Evolutionary conservation across 2,888 invertebrate genomes (phyloP).

Genomic region (Amiota minor): DNA sequence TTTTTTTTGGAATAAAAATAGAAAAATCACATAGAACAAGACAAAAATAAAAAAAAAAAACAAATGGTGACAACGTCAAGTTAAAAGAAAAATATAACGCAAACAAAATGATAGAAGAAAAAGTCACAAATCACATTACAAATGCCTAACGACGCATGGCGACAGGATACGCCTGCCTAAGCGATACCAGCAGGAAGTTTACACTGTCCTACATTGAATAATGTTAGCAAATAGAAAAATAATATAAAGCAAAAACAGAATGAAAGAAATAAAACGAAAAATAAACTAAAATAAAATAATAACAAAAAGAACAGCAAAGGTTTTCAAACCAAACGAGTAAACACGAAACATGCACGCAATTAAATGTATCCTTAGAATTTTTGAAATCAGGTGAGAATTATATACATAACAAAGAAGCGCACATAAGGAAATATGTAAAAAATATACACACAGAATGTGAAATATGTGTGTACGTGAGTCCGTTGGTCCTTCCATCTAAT

Average conservation of each 20-base stretch:
- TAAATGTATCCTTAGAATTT: constrained; percentile 66
- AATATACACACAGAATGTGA: not conserved
- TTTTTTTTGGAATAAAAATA: constrained; percentile 35
- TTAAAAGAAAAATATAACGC: constrained; percentile 47
- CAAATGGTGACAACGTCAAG: constrained; percentile 33
- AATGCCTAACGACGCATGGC: constrained; percentile 46
- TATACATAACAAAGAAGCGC: constrained; percentile 23
- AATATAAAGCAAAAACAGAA: constrained; percentile 19
- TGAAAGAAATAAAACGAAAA: constrained; percentile 14
- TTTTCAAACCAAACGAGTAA: constrained; percentile 31
- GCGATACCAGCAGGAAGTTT: constrained; percentile 32
- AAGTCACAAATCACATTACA: constrained; percentile 25
- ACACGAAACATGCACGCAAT: constrained; percentile 52
- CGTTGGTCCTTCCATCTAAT: not conserved
- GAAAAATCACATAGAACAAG: constrained; percentile 26
- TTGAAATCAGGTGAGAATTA: constrained; percentile 55
- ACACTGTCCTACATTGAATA: constrained; percentile 28
- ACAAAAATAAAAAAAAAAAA: constrained; percentile 22
- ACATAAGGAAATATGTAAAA: not conserved
- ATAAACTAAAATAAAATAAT: constrained; percentile 34
- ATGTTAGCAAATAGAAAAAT: constrained; percentile 38
- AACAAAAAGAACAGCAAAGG: constrained; percentile 34
- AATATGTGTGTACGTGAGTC: constrained; percentile 12
- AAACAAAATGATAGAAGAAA: no score
- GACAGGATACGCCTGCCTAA: constrained; percentile 45